Evolutionary conservation across 2,113 vertebrate genomes (phyloP).

Genomic region (Tympanuchus pallidicinctus): DNA sequence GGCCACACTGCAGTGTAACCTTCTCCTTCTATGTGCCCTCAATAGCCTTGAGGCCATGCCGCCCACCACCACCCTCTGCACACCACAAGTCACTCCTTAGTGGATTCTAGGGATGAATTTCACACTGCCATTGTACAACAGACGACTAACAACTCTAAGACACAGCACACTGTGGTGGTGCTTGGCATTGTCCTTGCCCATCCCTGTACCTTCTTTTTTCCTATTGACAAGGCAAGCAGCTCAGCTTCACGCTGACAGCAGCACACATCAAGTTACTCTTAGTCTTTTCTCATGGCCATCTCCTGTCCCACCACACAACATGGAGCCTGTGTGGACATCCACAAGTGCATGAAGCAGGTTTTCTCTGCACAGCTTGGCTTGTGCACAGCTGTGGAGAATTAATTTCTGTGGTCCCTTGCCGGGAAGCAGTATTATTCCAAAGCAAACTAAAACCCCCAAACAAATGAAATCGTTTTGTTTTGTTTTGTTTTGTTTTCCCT

Average conservation of each 20-base stretch:
- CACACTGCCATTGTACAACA: background rate
- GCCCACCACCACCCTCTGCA: background rate
- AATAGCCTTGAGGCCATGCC: accelerated
- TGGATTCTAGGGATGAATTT: background rate
- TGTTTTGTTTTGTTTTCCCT: background rate
- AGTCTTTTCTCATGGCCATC: background rate
- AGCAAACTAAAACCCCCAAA: conserved; percentile 51
- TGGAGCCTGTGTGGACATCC: background rate
- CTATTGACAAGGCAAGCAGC: background rate
- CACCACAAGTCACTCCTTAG: background rate
- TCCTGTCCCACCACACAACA: background rate
- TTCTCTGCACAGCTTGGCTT: conserved; percentile 12
- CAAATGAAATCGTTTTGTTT: conserved; percentile 26
- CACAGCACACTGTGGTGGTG: background rate
- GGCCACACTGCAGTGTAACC: background rate
- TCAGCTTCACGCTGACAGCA: background rate
- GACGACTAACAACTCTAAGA: background rate
- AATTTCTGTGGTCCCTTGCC: conserved; percentile 51
- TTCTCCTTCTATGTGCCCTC: background rate
- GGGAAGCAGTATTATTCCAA: conserved; percentile 55
- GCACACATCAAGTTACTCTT: background rate
- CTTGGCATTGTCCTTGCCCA: background rate
- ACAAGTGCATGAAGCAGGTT: conserved; percentile 43
- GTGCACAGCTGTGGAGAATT: conserved; percentile 32
- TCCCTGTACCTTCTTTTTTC: background rate